Evolutionary conservation across 2,888 invertebrate genomes (phyloP).

Genomic region (Vanessa cardui): DNA sequence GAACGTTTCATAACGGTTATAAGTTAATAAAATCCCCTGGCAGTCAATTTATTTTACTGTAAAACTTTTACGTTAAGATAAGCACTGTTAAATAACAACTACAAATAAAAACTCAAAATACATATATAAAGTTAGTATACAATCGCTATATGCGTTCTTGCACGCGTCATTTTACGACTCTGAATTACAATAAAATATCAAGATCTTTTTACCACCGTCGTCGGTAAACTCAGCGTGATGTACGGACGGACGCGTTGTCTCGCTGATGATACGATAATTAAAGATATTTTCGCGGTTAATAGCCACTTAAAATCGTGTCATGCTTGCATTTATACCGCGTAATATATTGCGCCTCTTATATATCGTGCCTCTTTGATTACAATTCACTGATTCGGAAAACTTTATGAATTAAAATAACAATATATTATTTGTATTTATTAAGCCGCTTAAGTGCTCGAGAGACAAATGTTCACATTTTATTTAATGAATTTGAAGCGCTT

Average conservation of each 20-base stretch:
- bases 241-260: constrained; percentile 30
- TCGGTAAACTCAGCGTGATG: constrained; percentile 36
- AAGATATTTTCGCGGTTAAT: constrained; percentile 41
- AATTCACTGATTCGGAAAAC: constrained; percentile 14
- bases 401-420: not conserved
- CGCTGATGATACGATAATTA: constrained; percentile 40
- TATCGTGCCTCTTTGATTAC: constrained; percentile 11
- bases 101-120: too few species aligned
- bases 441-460: too few species aligned
- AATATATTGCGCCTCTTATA: constrained; percentile 23
- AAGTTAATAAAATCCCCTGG: too few species aligned
- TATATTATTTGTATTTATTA: not conserved
- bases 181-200: constrained; percentile 60
- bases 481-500: too few species aligned
- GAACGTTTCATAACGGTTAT: too few species aligned
- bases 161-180: constrained; percentile 52
- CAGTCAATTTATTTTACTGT: too few species aligned
- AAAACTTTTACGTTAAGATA: too few species aligned
- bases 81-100: too few species aligned
- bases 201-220: constrained; percentile 48
- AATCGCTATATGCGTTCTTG: constrained; percentile 39
- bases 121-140: not conserved
- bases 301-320: constrained; percentile 40
- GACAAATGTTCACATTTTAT: too few species aligned
- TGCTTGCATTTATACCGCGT: constrained; percentile 79